These are phyloP conservation scores for Trichonephila clavipes DNA, from an alignment of 1,140 invertebrate species.

Conservation along the genomic window DNA sequence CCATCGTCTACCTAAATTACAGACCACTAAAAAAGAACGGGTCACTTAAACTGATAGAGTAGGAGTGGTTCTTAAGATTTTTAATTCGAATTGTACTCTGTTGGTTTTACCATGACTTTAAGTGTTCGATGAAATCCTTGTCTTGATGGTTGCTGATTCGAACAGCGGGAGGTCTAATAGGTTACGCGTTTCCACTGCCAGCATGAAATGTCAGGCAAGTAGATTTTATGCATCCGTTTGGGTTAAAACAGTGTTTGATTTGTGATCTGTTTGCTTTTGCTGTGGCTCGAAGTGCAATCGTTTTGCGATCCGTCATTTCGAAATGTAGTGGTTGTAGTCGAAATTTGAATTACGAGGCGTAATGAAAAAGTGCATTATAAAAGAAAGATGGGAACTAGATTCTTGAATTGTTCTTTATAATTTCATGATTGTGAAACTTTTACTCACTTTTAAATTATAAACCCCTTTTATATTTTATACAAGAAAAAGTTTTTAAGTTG, in stretches of 20 bases:
- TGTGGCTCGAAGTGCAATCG: background rate
- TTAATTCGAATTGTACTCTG: slow-evolving; percentile 62
- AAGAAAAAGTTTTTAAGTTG: too few relatives aligned
- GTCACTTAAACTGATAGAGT: slow-evolving; percentile 42
- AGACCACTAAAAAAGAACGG: slow-evolving; percentile 43
- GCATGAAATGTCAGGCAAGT: background rate
- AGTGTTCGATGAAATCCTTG: background rate
- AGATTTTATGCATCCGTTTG: background rate
- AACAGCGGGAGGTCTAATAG: slow-evolving; percentile 1
- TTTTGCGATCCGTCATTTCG: background rate
- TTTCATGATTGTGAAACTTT: too few relatives aligned
- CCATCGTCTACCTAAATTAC: slow-evolving; percentile 48
- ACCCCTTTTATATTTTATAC: too few relatives aligned
- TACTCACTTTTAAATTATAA: too few relatives aligned
- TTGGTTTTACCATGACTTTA: slow-evolving; percentile 53
- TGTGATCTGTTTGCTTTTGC: background rate
- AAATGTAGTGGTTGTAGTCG: background rate
- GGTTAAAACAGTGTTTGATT: background rate
- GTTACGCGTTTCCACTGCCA: background rate
- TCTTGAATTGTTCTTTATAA: too few relatives aligned
- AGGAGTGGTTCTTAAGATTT: slow-evolving; percentile 54
- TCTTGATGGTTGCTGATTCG: background rate
- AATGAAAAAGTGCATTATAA: too few relatives aligned
- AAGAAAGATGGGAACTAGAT: too few relatives aligned
- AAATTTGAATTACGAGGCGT: too few relatives aligned